A percentile compares a stretch with the other conserved stretches of the same genome.
Evolutionary conservation across 2,888 invertebrate species (phyloP).

Genomic region (Pegoplata infirma): DNA sequence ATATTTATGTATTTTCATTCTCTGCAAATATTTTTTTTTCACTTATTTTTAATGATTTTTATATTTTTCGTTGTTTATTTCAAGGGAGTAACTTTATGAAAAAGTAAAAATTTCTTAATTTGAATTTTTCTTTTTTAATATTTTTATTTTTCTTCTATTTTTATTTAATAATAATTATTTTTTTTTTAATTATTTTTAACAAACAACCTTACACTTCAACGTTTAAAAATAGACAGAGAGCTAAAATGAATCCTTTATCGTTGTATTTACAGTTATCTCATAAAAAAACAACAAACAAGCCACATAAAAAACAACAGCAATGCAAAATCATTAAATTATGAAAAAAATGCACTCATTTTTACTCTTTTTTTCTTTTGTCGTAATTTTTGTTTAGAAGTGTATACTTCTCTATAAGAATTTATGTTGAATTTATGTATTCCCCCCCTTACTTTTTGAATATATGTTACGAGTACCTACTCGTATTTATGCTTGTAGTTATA

Average conservation of each 20-base stretch:
- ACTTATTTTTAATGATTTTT: neutral
- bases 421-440: neutral
- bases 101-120: neutral
- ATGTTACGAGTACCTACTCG: conserved; percentile 31
- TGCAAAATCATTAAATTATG: conserved; percentile 28
- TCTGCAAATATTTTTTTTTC: neutral
- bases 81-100: too few species aligned
- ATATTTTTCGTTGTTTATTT: neutral
- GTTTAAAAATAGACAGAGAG: conserved; percentile 44
- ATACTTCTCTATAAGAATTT: neutral
- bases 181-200: neutral
- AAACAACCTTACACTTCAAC: conserved; percentile 55
- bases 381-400: neutral
- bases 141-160: neutral
- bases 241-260: conserved; percentile 9
- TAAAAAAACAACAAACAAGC: neutral
- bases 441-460: neutral
- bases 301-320: neutral
- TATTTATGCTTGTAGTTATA: conserved; percentile 19
- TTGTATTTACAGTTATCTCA: conserved; percentile 47
- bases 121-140: neutral
- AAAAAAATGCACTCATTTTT: neutral
- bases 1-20: neutral
- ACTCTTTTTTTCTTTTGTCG: conserved; percentile 17
- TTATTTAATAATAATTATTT: conserved; percentile 6